These are phyloP conservation scores for Lycorma delicatula DNA, from an alignment of 1,140 invertebrate genomes.

Conservation along the genomic window DNA sequence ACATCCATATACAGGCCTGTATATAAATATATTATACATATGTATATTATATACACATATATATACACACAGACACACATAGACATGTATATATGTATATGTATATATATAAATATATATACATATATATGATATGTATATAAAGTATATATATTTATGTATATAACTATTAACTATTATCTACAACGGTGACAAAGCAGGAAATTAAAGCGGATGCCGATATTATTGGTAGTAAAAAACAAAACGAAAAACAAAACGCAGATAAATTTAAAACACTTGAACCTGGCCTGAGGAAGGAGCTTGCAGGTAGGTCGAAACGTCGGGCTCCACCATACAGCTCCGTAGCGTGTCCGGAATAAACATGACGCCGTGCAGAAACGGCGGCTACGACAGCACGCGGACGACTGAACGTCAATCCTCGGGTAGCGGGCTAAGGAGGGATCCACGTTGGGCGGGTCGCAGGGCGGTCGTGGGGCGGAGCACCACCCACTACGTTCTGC, in stretches of 20 bases:
- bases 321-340: conserved; percentile 76
- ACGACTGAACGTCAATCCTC: not conserved
- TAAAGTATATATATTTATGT: no score
- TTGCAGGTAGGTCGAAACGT: conserved; percentile 72
- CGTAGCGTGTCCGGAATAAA: conserved; percentile 69
- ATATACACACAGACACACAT: no score
- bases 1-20: no score
- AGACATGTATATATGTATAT: no score
- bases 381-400: not conserved
- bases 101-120: no score
- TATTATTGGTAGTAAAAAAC: no score
- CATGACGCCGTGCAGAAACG: conserved; percentile 42
- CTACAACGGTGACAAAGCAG: not conserved
- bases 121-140: no score
- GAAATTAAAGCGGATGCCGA: not conserved
- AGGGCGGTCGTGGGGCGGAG: no score
- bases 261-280: conserved; percentile 26
- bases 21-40: no score
- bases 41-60: no score
- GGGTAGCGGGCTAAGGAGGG: not conserved
- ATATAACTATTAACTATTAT: no score
- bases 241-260: conserved; percentile 13
- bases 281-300: conserved; percentile 73
- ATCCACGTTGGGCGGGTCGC: not conserved
- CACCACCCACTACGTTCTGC: not conserved